Base-by-base conservation (phyloP, 1,140 invertebrate genomes). In the Paramacrobiotus metropolitanus region DNA sequence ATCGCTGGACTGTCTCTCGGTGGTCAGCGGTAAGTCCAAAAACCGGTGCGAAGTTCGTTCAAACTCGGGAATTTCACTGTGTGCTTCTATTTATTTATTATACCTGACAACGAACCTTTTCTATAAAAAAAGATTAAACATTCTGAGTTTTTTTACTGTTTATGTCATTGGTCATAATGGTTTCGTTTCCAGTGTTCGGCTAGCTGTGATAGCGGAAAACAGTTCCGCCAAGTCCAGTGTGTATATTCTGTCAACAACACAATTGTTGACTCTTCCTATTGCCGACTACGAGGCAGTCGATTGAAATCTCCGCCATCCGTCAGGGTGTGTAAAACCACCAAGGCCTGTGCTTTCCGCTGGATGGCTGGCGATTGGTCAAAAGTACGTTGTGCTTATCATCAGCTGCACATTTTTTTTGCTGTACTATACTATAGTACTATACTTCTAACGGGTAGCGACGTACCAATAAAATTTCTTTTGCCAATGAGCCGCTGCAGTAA, bases 141-240 rank as follows among this genome's bases (percentile, higher is more conserved):
- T 59, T 28, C 55, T n/a, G 18, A n/a, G 34, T 40, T 40, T 40
- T 9, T 9, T 40, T n/a, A n/a, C n/a, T 40, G 34, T 9, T n/a
- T 9, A 40, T 40, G 34, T 9, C 34, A 9, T 40, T 40, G 9
- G 34, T 40, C 34, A 9, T 40, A n/a, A n/a, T 40, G 40, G 28
- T 55, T 21, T 18, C 2, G 18, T 62, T 55, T 55, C 15, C 64
- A 66, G 65, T 66, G 65, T 31, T 66, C 65, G 9, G 40, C 28
- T 21, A 62, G 44, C 20, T 66, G 65, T 59, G 64, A 62, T 34
- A 44, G 15, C 15, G 65, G 65, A 1, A 20, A 64, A 18, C 21
- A 34, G 31, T 61, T 28, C 2, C 62, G 65, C 15, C 34, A 64
- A 31, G 48, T 63, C 24, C 65, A 61, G 48, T 66, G 65, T 64